Base-by-base conservation (phyloP, 2,113 vertebrate genomes). In the Panthera tigris region DNA sequence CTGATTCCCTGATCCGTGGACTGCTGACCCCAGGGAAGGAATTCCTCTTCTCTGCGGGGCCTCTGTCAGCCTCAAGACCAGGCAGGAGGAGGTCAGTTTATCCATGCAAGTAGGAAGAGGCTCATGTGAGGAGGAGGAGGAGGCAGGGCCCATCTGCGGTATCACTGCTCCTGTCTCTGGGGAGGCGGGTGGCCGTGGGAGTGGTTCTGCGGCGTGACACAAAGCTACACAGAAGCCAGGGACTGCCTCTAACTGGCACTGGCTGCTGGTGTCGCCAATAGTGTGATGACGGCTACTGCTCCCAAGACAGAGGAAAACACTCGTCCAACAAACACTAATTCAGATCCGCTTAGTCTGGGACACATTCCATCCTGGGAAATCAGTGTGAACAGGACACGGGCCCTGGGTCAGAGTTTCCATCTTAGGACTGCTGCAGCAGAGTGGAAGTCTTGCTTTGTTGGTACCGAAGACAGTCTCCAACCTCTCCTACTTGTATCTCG, bases 381-480 rank as follows among this genome's bases (percentile, higher is more conserved):
- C n/a, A n/a, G 33, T 69, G 33, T n/a, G 33, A 69, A 36, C 33
- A 69, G 19, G 68, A 69, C 16, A 16, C 5, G 18, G 31, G 33
- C 31, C 33, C 15, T n/a, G 15, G 33, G 31, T 68, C 66, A 55
- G 52, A 19, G 16, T 71, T 36, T 36, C 8, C 9, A 4, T 71
- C 68, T 71, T 4, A 8, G 45, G 45, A 45, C 45, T 69, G 33
- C 33, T 9, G 68, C 68, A 21, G 18, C 68, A 69, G 33, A 36
- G 68, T 69, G 68, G 68, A 36, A 16, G 19, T 21, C 45, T 45
- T 45, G 45, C 45, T 69, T 69, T 69, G 68, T 2, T 69, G 68
- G 19, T 2, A 69, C 3, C 1, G 18, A 1, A 19, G 9, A 36
- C 1, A 19, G 18, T 19, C 33, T 21, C 7, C 4, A 36, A 69